Evolutionary conservation across 2,797 vertebrate genomes (phyloP).

Genomic region (Neosalanx taihuensis): DNA sequence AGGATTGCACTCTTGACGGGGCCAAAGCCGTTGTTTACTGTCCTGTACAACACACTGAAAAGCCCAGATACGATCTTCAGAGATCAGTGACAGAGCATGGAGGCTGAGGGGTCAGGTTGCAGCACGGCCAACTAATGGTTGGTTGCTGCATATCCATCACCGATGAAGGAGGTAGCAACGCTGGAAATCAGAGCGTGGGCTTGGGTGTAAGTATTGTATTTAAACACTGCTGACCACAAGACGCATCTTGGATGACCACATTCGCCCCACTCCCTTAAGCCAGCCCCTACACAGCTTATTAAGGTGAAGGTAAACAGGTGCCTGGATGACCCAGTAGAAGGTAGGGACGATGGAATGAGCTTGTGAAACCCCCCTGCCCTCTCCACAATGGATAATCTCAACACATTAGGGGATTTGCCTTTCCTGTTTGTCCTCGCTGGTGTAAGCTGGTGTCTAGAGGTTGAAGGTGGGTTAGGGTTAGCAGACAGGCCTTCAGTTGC

Average conservation of each 20-base stretch:
- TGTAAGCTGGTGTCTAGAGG: constrained; percentile 72
- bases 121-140: background rate
- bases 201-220: background rate
- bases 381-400: constrained; percentile 72
- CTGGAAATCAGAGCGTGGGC: background rate
- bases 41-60: constrained; percentile 27
- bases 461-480: constrained; percentile 35
- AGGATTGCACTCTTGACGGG: constrained; percentile 9
- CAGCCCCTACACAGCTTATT: too few species aligned
- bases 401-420: constrained; percentile 72
- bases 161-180: background rate
- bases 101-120: background rate
- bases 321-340: constrained; percentile 7
- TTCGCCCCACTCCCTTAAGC: too few species aligned
- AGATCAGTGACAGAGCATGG: background rate
- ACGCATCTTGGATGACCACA: too few species aligned
- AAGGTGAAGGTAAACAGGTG: background rate
- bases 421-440: constrained; percentile 70
- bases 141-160: too few species aligned
- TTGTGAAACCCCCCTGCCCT: constrained; percentile 62
- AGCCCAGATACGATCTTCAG: constrained; percentile 21
- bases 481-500: background rate
- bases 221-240: too few species aligned
- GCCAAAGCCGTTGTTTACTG: constrained; percentile 36
- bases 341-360: constrained; percentile 21